Base-by-base conservation (phyloP, 2,113 vertebrate genomes). In the Rhabdornis inornatus region DNA sequence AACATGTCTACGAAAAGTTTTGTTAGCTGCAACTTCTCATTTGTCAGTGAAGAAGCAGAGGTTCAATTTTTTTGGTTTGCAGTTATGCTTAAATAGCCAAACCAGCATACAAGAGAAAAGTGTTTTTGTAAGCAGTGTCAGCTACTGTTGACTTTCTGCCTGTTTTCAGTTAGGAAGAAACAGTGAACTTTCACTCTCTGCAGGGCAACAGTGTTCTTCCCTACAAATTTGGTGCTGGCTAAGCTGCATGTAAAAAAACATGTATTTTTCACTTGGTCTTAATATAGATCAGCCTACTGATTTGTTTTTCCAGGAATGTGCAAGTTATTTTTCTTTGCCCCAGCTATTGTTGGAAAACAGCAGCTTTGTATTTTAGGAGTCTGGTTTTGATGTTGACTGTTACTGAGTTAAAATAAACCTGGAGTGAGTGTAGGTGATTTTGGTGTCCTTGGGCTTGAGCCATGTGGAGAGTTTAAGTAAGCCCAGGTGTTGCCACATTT, bases 231-330 rank as follows among this genome's bases (percentile, higher is more conserved):
- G 60, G 39, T 81, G 37, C 83, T 91, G 77, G n/a, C 87, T 78
- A 71, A 59, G 56, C 35, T 71, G n/a, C 44, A 35, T 7, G 4
- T 69, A 12, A 75, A 89, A 84, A 76, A 69, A 0, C 11, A 24
- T 63, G 44, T 80, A 78, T 89, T 93, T 95, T 95, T 92, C 76
- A 60, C 71, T 90, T 93, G 15, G 10, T 52, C 86, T 92, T 90
- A 90, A 78, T 86, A 89, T 93, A 95, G 86, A n/a, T 70, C 71
- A 81, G 53, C 66, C 59, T 93, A 39, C 91, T 63, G 63, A 78
- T 83, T 88, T 92, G 71, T 79, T 87, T 96, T 94, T 95, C 86
- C 60, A 78, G 72, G 83, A 94, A 93, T 47, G 18, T 87, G 65
- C 66, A 56, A 70, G 33, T 33, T 49, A 9, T 33, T 45, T 65